Base-by-base conservation (phyloP, 2,888 invertebrate species). In the Cataglyphis albicans region DNA sequence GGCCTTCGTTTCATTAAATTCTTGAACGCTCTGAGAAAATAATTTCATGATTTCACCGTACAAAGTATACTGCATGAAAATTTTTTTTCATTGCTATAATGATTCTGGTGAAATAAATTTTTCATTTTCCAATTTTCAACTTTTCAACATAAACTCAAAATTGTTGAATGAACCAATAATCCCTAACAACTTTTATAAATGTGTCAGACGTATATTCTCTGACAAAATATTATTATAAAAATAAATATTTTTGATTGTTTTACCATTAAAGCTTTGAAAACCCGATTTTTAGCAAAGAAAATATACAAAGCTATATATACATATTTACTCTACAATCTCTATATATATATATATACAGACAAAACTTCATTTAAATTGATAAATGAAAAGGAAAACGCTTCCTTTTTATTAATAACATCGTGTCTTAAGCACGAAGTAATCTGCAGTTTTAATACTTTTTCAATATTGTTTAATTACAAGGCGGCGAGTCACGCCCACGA, bases 1-100 rank as follows among this genome's bases (percentile, higher is more conserved):
- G 25, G 18, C 64, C 38, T 70, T 61, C 18, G 57, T 67, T 63
- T 76, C 18, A 65, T 44, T 81, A 84, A 87, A 88, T 72, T 61
- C 59, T 61, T 78, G 21, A 59, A 78, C 32, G 57, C 38, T 70
- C 4, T 7, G 57, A 59, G 44, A 80, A 72, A 48, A 25, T 35
- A 55, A 55, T 70, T 70, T 29, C 21, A 32, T 12, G 29, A 72
- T 32, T 52, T 52, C 3, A 25, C 9, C 12, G 10, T n/a, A 59
- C 68, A 25, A 5, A n/a, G 12, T 18, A 5, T 59, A 29, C 32
- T 4, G 21, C 21, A 12, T 48, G n/a, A 10, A 4, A 44, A 21
- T 59, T n/a, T 70, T 32, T 32, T 18, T 21, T 3, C 41, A 15
- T 59, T 18, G 7, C 25, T 29, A n/a, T 68, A 52, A 59, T 70